Conservation (phyloP, 2,113 vertebrate species). For the Romanogobio albipinnatus region DNA sequence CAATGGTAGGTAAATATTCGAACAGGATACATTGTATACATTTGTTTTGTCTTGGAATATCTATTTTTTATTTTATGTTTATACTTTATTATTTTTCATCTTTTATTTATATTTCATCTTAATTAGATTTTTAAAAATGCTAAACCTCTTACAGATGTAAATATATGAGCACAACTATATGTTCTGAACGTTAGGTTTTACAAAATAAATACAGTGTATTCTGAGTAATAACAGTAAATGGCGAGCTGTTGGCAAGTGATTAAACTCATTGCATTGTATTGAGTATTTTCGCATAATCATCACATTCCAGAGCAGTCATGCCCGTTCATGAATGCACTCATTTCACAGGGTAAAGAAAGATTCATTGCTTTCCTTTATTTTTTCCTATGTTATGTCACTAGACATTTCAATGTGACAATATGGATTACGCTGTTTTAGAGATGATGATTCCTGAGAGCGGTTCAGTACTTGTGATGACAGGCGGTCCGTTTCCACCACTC, state of each 20-base stretch:
- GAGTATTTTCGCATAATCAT: neutral
- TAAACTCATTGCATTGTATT: neutral
- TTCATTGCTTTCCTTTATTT: neutral
- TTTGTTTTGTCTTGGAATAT: neutral
- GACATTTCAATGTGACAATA: conserved; percentile 18
- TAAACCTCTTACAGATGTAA: neutral
- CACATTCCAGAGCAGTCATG: neutral
- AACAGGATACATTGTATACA: too few species aligned
- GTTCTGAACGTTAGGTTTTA: neutral
- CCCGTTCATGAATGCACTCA: neutral
- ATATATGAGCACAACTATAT: neutral
- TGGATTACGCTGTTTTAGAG: conserved; percentile 34
- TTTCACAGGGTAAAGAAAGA: conserved; percentile 1
- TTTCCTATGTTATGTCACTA: neutral
- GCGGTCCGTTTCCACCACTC: conserved; percentile 20
- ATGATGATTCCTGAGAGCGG: conserved; percentile 14
- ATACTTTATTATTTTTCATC: neutral
- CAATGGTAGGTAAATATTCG: neutral
- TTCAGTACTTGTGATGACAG: neutral
- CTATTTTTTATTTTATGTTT: neutral
- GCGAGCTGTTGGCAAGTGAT: neutral
- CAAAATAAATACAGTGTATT: neutral
- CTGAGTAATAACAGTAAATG: neutral
- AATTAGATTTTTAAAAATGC: neutral
- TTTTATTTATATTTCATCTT: neutral